These are phyloP conservation scores for Leucophenga varia DNA, from an alignment of 1,140 invertebrate species.

Conservation along the genomic window DNA sequence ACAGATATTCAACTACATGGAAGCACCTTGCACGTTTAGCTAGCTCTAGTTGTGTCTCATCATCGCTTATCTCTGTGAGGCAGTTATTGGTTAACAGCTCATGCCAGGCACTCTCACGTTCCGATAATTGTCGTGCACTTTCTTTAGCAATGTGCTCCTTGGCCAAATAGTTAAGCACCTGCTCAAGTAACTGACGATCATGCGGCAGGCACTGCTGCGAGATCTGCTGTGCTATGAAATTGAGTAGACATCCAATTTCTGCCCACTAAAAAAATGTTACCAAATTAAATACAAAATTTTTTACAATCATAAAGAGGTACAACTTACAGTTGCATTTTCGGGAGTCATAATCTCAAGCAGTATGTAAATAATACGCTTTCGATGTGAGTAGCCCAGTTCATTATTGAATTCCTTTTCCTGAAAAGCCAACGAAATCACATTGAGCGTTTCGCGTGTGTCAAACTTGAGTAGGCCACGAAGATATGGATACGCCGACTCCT, in stretches of 20 bases:
- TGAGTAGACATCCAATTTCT: constrained; percentile 58
- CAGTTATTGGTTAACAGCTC: constrained; percentile 74
- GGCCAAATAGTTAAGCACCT: constrained; percentile 57
- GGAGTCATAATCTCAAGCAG: constrained; percentile 75
- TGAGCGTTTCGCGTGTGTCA: constrained; percentile 86
- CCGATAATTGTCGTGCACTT: constrained; percentile 60
- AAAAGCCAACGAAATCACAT: constrained; percentile 86
- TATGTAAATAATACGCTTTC: constrained; percentile 80
- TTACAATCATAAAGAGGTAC: constrained; percentile 24
- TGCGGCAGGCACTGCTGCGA: constrained; percentile 56
- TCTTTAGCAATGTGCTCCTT: constrained; percentile 52
- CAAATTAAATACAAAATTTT: not conserved
- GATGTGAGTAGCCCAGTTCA: constrained; percentile 71
- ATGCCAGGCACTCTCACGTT: constrained; percentile 78
- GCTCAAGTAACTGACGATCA: constrained; percentile 54
- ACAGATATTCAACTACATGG: constrained; percentile 57
- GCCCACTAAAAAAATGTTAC: constrained; percentile 50
- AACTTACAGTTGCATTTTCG: constrained; percentile 67
- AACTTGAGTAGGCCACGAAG: constrained; percentile 79
- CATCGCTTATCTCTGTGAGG: constrained; percentile 61
- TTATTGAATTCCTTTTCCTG: constrained; percentile 78
- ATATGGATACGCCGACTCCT: constrained; percentile 77
- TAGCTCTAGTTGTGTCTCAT: constrained; percentile 50
- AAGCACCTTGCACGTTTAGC: constrained; percentile 57
- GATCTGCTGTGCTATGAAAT: constrained; percentile 59